Evolutionary conservation across 2,888 invertebrate genomes (phyloP).

Genomic region (Keiferia lycopersicella): DNA sequence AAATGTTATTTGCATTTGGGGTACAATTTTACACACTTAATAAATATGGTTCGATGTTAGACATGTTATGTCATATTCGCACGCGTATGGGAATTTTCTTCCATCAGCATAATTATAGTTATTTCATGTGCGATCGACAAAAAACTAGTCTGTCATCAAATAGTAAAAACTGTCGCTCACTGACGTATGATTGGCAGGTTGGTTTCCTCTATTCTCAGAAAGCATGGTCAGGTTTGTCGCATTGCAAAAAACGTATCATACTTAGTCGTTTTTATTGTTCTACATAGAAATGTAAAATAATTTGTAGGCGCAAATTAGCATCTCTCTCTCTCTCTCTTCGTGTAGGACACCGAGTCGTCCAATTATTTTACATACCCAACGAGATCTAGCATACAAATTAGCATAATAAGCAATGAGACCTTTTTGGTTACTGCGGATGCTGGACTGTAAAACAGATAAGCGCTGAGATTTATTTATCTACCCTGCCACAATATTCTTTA

Average conservation of each 20-base stretch:
- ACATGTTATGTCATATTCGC: not conserved
- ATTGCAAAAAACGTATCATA: not conserved
- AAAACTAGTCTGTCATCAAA: not conserved
- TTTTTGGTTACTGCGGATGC: not conserved
- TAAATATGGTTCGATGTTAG: not conserved
- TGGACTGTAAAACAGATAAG: not conserved
- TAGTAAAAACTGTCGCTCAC: not conserved
- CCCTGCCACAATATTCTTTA: not conserved
- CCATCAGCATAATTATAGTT: not conserved
- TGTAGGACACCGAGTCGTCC: no score
- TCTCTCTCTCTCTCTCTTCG: no score
- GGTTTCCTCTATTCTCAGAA: slow-evolving; percentile 62
- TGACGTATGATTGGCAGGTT: slow-evolving; percentile 29
- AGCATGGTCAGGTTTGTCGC: slow-evolving; percentile 42
- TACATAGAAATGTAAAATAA: not conserved
- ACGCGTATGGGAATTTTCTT: not conserved
- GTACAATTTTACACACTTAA: not conserved
- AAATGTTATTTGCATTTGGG: no score
- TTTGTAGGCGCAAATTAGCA: no score
- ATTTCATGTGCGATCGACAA: not conserved
- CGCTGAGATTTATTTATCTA: not conserved
- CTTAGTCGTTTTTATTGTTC: not conserved
- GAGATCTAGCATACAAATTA: no score
- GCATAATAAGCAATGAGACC: no score
- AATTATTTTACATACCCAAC: no score